Evolutionary conservation across 2,797 vertebrate species (phyloP), one percentile per base, ranked within the genome.

Genomic region (Vireo griseus): DNA sequence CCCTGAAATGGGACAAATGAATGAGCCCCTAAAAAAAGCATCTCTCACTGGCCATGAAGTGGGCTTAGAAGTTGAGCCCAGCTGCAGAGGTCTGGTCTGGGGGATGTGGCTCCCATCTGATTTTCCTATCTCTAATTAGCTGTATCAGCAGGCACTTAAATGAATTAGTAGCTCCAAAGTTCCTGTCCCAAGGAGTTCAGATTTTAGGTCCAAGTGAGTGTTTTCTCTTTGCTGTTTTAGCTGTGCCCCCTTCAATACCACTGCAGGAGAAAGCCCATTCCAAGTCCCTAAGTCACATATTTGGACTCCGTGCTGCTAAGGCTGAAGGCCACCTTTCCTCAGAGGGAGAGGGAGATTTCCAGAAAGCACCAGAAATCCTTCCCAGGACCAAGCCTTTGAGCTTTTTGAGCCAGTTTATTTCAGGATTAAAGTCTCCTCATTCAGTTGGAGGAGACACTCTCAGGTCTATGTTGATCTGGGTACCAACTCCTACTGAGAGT

Each of bases 201-300:
- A 33, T 71, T 66, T 82, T 45, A 51, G 13, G n/a, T 62, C 13
- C 10, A 52, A 72, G 11, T 2, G 24, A 45, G 16, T 5, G 5
- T 82, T 84, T 91, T 61, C 58, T 81, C 50, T 51, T 45, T 79
- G 58, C 26, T 76, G 4, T 55, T 83, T 76, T 31, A 47, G 50
- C 11, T 48, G 8, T 7, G 1, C 18, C n/a, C 25, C 10, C 18
- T 45, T 63, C 33, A 15, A 33, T 71, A 33, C 22, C 25, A 29
- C n/a, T 28, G 5, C 0, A 5, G 16, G 18, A 29, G 7, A 40
- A 62, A 48, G 14, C 2, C 12, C 2, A 0, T 5, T 11, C 1
- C 0, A 40, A 37, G 25, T 44, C 26, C n/a, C 29, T 19, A 12
- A 75, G 42, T 11, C 5, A 2, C 2, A 0, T 14, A 22, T 21